Conservation (phyloP, 2,113 vertebrate genomes). For the Tragulus kanchil region DNA sequence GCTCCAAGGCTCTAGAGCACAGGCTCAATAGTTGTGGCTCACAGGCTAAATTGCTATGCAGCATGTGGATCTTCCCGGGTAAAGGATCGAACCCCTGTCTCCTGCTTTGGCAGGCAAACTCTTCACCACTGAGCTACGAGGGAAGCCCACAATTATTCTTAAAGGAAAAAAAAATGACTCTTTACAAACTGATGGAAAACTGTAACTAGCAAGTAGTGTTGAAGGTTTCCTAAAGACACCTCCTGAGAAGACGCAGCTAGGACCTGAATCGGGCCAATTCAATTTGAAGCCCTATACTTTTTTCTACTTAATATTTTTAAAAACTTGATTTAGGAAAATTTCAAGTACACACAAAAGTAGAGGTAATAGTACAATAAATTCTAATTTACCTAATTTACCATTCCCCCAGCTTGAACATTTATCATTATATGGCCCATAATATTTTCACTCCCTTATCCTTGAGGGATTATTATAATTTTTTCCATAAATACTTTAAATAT, state of each 20-base stretch:
- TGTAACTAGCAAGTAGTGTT: neutral
- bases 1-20: no score
- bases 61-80: no score
- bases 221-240: neutral
- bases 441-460: neutral
- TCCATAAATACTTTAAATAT: constrained; percentile 3
- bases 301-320: neutral
- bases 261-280: constrained; percentile 20
- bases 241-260: neutral
- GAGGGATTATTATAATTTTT: constrained; percentile 7
- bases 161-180: neutral
- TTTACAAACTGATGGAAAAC: neutral
- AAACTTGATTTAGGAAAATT: constrained; percentile 28
- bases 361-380: constrained; percentile 19
- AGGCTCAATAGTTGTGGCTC: no score
- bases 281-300: constrained; percentile 37
- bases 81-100: no score
- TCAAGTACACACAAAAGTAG: neutral
- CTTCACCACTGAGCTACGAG: neutral
- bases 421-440: neutral
- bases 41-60: no score
- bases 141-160: neutral
- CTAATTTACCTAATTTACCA: neutral
- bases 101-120: no score
- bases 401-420: neutral